A percentile compares a stretch with the other conserved stretches of the same genome.
Evolutionary conservation across 2,888 invertebrate genomes (phyloP).

Genomic region (Melieria crassipennis): DNA sequence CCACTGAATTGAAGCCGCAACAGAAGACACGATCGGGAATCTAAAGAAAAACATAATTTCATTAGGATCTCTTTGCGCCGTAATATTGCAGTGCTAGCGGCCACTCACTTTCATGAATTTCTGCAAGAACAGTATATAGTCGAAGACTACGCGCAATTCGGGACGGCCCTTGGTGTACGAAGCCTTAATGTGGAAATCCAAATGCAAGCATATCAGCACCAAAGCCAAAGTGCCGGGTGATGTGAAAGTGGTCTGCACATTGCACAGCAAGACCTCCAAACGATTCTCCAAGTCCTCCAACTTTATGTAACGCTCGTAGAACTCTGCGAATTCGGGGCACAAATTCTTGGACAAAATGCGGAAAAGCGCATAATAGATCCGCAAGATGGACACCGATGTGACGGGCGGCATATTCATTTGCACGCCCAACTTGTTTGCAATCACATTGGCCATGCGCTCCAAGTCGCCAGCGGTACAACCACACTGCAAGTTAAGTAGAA

Average conservation of each 20-base stretch:
- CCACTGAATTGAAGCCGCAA: constrained; percentile 72
- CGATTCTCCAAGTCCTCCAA: constrained; percentile 73
- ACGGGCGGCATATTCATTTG: constrained; percentile 70
- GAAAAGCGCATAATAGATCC: constrained; percentile 73
- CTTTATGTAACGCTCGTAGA: constrained; percentile 69
- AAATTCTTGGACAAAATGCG: constrained; percentile 69
- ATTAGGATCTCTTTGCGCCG: background rate
- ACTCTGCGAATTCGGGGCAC: constrained; percentile 67
- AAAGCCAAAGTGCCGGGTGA: constrained; percentile 81
- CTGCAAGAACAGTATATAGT: constrained; percentile 78
- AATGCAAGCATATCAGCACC: constrained; percentile 78
- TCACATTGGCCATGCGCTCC: constrained; percentile 84
- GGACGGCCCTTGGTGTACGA: constrained; percentile 66
- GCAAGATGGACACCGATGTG: constrained; percentile 76
- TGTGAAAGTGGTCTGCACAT: constrained; percentile 78
- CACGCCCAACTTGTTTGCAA: constrained; percentile 80
- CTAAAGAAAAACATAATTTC: constrained; percentile 61
- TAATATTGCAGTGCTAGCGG: background rate
- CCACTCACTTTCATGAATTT: constrained; percentile 75
- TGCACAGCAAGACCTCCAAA: constrained; percentile 80
- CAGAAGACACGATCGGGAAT: constrained; percentile 75
- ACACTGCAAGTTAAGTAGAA: constrained; percentile 69
- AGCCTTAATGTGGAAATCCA: constrained; percentile 69
- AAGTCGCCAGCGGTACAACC: constrained; percentile 88
- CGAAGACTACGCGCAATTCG: constrained; percentile 73